Base-by-base conservation (phyloP, 2,113 vertebrate species). In the Electrona antarctica region DNA sequence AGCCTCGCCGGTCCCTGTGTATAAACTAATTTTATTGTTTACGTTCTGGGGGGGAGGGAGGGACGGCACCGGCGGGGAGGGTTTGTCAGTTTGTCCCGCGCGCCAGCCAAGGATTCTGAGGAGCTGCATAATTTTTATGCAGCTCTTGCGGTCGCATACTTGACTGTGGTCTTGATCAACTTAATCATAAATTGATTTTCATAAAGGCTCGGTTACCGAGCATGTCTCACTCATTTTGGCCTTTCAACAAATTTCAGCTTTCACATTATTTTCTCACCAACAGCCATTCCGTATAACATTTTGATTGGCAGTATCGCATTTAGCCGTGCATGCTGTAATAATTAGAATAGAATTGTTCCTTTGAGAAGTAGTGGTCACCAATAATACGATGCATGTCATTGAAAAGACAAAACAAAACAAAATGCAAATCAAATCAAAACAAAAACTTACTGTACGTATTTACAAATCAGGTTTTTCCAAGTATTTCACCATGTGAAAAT, bases 131-230 rank as follows among this genome's bases (percentile, higher is more conserved):
- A 65, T 56, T 69, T 41, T 41, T 57, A 12, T 21, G 66, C 54
- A 72, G 55, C 56, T 67, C 72, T 61, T 6, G 59, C 46, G 68
- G 58, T 71, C 69, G 76, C 68, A 79, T 69, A 77, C 74, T 69
- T 68, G 56, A 67, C n/a, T 60, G 72, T 29, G 75, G 60, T 68
- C 65, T 74, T 12, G 15, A 68, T 70, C n/a, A 12, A 62, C 46
- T 13, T 54, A n/a, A 61, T 41, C 58, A 54, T 45, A 15, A 41
- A 70, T 70, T 7, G 48, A 50, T 60, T 41, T 41, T 51, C 3
- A 69, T 56, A 50, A 12, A 59, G 15, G 46, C 29, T 29, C 13
- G 4, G 7, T 13, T 41, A 5, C 58, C 13, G 8, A 3, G 50
- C 41, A 9, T 28, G 8, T 28, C 57, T 29, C 21, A 29, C 56